These are phyloP conservation scores for Lordiphosa clarofinis DNA, from an alignment of 1,140 invertebrate species.

Conservation along the genomic window DNA sequence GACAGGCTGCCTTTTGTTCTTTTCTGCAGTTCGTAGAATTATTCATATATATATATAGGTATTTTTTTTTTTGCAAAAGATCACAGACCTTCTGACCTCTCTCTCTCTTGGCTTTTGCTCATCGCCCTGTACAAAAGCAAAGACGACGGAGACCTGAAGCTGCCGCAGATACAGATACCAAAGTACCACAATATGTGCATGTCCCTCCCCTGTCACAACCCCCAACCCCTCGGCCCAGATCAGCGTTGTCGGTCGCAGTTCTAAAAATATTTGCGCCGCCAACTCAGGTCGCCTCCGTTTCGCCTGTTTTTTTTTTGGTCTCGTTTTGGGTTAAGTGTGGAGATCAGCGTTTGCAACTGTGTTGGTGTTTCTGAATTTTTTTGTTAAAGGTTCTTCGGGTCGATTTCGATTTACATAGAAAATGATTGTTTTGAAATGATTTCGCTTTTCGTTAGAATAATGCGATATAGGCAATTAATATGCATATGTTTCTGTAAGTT, in stretches of 20 bases:
- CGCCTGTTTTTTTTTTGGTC: slow-evolving; percentile 48
- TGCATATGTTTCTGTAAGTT: slow-evolving; percentile 67
- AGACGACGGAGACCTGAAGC: slow-evolving; percentile 29
- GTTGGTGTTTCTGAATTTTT: slow-evolving; percentile 16
- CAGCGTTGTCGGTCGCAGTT: slow-evolving; percentile 43
- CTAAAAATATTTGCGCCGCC: slow-evolving; percentile 69
- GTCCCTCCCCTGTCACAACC: slow-evolving; percentile 34
- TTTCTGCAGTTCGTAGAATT: slow-evolving; percentile 48
- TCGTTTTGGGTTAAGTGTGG: slow-evolving; percentile 76
- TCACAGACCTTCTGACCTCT: slow-evolving; percentile 76
- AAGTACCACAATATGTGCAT: slow-evolving; percentile 68
- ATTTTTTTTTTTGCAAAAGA: slow-evolving; percentile 65
- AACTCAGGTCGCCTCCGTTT: slow-evolving; percentile 67
- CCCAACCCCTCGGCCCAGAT: slow-evolving; percentile 2
- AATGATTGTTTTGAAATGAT: slow-evolving; percentile 10
- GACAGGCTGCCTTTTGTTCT: slow-evolving; percentile 49
- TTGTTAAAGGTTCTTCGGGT: slow-evolving; percentile 52
- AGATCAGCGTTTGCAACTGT: slow-evolving; percentile 45
- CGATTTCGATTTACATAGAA: slow-evolving; percentile 62
- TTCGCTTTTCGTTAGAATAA: slow-evolving; percentile 57
- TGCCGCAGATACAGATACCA: slow-evolving; percentile 51
- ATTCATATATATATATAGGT: slow-evolving; percentile 3
- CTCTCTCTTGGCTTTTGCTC: slow-evolving; percentile 16
- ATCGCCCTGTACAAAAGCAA: slow-evolving; percentile 46
- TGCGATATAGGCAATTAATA: slow-evolving; percentile 64